Percentiles rank a stretch among this genome's conserved stretches.
Evolutionary conservation across 2,888 invertebrate species (phyloP).

Genomic region (Junonia oenone): DNA sequence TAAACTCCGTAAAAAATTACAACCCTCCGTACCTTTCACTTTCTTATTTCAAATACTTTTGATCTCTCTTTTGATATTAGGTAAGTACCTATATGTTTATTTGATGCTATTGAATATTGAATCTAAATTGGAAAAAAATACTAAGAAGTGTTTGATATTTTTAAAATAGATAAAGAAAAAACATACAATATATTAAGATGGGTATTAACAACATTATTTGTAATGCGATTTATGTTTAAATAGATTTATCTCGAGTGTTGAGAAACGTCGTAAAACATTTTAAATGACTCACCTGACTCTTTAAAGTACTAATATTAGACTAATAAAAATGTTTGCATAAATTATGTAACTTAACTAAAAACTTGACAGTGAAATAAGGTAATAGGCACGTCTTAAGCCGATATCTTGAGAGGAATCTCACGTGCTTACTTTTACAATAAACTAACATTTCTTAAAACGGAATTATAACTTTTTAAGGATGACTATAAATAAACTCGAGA

Average conservation of each 20-base stretch:
- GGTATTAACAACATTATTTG: not conserved
- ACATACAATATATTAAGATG: not conserved
- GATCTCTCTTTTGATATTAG: conserved; percentile 62
- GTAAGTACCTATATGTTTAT: conserved; percentile 64
- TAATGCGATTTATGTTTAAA: not conserved
- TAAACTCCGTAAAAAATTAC: conserved; percentile 40
- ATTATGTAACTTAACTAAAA: too few species aligned
- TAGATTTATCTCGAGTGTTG: not conserved
- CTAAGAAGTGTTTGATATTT: conserved; percentile 6
- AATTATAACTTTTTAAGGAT: too few species aligned
- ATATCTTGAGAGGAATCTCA: too few species aligned
- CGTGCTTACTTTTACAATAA: too few species aligned
- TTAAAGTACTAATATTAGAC: not conserved
- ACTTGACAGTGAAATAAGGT: too few species aligned
- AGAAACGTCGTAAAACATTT: not conserved
- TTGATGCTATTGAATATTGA: conserved; percentile 35
- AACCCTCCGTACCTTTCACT: conserved; percentile 31
- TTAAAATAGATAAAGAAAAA: conserved; percentile 2
- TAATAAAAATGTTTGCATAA: not conserved
- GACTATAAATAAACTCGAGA: too few species aligned
- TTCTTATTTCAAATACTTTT: conserved; percentile 45
- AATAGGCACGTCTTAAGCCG: too few species aligned
- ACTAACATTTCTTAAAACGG: too few species aligned
- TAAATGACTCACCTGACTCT: not conserved
- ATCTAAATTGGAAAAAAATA: conserved; percentile 39